These are phyloP conservation scores for Chionomys nivalis DNA, from an alignment of 2,113 vertebrate genomes.

Conservation along the genomic window DNA sequence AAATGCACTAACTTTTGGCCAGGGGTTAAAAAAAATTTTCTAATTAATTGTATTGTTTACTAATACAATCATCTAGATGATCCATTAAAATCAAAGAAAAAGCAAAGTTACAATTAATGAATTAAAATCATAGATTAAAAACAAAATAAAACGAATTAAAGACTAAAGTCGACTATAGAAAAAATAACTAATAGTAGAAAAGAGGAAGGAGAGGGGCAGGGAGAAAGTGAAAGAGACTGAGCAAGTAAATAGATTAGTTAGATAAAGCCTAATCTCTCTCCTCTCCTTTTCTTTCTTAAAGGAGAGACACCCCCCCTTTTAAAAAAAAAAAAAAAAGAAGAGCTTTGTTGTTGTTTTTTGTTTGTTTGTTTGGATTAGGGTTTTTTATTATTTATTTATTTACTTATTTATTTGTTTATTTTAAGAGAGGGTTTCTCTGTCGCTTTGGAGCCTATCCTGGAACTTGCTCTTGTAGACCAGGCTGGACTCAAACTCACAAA, in stretches of 20 bases:
- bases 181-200: not conserved
- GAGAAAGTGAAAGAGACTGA: not conserved
- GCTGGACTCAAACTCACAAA: too few relatives aligned
- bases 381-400: not conserved
- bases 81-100: not conserved
- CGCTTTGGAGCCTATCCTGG: too few relatives aligned
- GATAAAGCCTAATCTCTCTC: not conserved
- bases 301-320: not conserved
- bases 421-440: too few relatives aligned
- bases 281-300: not conserved
- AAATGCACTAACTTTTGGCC: not conserved
- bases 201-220: not conserved
- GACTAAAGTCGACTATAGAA: not conserved
- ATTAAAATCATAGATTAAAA: not conserved
- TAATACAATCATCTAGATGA: conserved; percentile 2
- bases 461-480: too few relatives aligned
- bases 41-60: not conserved
- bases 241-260: not conserved
- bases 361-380: not conserved
- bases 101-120: conserved; percentile 16
- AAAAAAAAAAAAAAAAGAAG: not conserved
- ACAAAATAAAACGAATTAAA: not conserved
- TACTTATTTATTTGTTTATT: too few relatives aligned
- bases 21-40: conserved; percentile 7
- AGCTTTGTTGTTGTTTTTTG: not conserved